Percentiles rank a stretch among this genome's conserved stretches.
phyloP scores from a whole-genome alignment of 1,140 invertebrate species.

The Orchestia grillus region DNA sequence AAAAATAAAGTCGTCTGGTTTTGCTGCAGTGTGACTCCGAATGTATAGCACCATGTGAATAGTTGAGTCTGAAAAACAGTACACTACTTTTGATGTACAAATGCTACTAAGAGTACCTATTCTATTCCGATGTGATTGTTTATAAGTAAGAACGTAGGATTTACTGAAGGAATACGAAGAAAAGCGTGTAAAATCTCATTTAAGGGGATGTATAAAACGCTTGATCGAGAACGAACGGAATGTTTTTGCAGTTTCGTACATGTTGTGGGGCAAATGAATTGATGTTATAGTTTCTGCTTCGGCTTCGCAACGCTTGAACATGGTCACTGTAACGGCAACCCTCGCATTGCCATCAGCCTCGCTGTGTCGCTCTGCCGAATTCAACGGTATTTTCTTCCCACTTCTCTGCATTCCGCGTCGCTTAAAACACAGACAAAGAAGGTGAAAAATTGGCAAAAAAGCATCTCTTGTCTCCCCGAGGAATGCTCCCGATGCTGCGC shows the following conservation, averaged over 20 bases:
- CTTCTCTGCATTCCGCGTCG: not conserved
- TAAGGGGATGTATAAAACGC: too few relatives aligned
- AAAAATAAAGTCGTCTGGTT: too few relatives aligned
- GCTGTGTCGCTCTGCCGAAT: not conserved
- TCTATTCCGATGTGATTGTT: not conserved
- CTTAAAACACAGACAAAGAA: conserved; percentile 1
- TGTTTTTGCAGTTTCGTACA: not conserved
- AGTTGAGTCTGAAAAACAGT: too few relatives aligned
- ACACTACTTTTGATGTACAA: too few relatives aligned
- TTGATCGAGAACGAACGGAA: too few relatives aligned
- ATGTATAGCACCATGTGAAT: too few relatives aligned
- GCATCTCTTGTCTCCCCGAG: not conserved
- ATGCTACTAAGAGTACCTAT: too few relatives aligned
- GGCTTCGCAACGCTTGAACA: too few relatives aligned
- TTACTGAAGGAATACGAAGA: too few relatives aligned
- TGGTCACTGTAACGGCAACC: not conserved
- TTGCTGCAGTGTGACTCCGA: too few relatives aligned
- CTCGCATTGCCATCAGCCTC: not conserved
- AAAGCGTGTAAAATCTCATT: too few relatives aligned
- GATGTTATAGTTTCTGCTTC: not conserved
- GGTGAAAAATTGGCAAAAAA: conserved; percentile 1
- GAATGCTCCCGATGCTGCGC: not conserved
- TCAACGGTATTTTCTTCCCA: not conserved
- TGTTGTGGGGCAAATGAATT: not conserved
- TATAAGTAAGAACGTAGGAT: too few relatives aligned